Evolutionary conservation across 1,140 invertebrate genomes (phyloP), one percentile per base, ranked within the genome.

Genomic region (Dufourea novaeangliae): DNA sequence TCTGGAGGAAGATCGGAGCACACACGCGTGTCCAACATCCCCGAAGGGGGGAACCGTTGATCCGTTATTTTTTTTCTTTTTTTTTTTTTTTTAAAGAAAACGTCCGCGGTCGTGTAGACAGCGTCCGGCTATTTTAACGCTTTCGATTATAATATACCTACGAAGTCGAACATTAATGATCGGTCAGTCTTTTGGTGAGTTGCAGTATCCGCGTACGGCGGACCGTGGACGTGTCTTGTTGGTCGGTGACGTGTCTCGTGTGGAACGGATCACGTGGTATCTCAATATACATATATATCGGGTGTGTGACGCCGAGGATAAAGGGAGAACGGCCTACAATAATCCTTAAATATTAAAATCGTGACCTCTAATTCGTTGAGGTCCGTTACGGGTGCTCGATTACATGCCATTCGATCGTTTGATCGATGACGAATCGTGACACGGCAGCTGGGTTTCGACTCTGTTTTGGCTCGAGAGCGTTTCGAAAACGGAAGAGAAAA

Each of bases 401-500:
- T n/a, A n/a, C n/a, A n/a, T n/a, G n/a, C n/a, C n/a, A n/a, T n/a
- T n/a, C n/a, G n/a, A n/a, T n/a, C n/a, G 46, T 50, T 50, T 8
- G 46, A 50, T 50, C 46, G 46, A 17, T 10, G 41, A 44, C 29
- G 37, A 39, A 34, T 46, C 62, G 63, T 11, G 34, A n/a, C 20
- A n/a, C n/a, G n/a, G n/a, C 72, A 61, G 54, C 73, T 76, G 73
- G 73, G 54, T 50, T 50, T 69, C 73, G 73, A 76, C 46, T 11
- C 3, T n/a, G 29, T 12, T 69, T 46, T 29, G n/a, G n/a, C n/a
- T n/a, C n/a, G n/a, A n/a, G 46, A 83, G 34, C 44, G 25, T 75
- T 46, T 63, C 57, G 52, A 80, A 83, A 89, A 87, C 85, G 86
- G 83, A 90, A 90, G 82, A 82, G 70, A 69, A 87, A 86, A 85